Conservation (phyloP, 2,888 invertebrate genomes). For the Dasysyrphus albostriatus region DNA sequence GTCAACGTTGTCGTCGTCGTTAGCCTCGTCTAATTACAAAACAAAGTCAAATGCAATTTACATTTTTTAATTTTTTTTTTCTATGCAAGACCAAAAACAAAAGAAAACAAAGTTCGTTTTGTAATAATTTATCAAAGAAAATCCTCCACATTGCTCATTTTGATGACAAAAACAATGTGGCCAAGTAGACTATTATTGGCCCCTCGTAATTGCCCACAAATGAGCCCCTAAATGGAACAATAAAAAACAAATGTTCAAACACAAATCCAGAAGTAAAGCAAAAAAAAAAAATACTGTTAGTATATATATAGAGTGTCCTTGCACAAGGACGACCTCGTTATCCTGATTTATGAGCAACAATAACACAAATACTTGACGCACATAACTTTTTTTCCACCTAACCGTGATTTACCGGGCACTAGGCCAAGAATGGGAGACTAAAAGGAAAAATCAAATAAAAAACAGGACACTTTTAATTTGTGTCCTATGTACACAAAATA, state of each 20-base stretch:
- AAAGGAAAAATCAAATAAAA: slow-evolving; percentile 21
- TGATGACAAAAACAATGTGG: slow-evolving; percentile 45
- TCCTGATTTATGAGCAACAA: slow-evolving; percentile 74
- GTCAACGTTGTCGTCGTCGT: not conserved
- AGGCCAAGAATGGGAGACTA: slow-evolving; percentile 43
- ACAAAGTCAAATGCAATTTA: slow-evolving; percentile 56
- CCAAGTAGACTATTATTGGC: slow-evolving; percentile 21
- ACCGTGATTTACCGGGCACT: slow-evolving; percentile 73
- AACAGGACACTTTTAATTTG: slow-evolving; percentile 72
- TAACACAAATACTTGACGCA: slow-evolving; percentile 72
- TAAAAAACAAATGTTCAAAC: slow-evolving; percentile 60
- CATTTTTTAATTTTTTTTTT: slow-evolving; percentile 41
- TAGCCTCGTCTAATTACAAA: slow-evolving; percentile 47
- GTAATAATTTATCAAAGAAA: slow-evolving; percentile 57
- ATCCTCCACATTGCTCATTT: slow-evolving; percentile 56
- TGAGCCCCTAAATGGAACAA: slow-evolving; percentile 64
- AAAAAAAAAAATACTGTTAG: slow-evolving; percentile 3
- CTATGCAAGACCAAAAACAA: not conserved
- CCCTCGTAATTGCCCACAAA: slow-evolving; percentile 71
- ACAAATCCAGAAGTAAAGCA: slow-evolving; percentile 10
- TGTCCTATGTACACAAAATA: slow-evolving; percentile 60
- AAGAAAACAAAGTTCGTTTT: slow-evolving; percentile 2
- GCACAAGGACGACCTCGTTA: slow-evolving; percentile 60
- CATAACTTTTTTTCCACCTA: slow-evolving; percentile 65
- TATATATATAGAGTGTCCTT: slow-evolving; percentile 26